phyloP scores from a whole-genome alignment of 2,888 invertebrate genomes.

The Meandrusa payeni region DNA sequence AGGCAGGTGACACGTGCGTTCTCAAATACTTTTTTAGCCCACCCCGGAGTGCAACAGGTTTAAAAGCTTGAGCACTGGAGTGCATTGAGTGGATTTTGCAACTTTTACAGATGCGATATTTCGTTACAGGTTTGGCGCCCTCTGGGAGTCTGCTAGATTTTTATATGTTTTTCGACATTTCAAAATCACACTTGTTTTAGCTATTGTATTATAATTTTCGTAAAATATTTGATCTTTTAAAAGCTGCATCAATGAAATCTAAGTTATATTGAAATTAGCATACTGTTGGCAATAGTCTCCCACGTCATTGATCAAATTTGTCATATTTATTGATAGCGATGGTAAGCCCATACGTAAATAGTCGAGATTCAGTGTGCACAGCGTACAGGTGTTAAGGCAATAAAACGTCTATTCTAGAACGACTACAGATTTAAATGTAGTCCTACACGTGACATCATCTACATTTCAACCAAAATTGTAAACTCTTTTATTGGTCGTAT shows the following conservation, averaged over 20 bases:
- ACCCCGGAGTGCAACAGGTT: conserved; percentile 53
- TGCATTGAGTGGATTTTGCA: conserved; percentile 34
- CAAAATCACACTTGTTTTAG: too few species aligned
- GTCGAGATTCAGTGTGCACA: too few species aligned
- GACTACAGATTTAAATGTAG: conserved; percentile 5
- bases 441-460: conserved; percentile 13
- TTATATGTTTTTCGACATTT: too few species aligned
- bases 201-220: too few species aligned
- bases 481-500: too few species aligned
- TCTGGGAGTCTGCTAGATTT: conserved; percentile 5
- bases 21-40: conserved; percentile 49
- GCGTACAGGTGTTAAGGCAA: conserved; percentile 16
- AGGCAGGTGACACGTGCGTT: conserved; percentile 70
- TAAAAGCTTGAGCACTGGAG: conserved; percentile 42
- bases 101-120: conserved; percentile 37
- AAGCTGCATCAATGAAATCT: too few species aligned
- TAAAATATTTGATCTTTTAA: too few species aligned
- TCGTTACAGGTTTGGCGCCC: not conserved
- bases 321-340: too few species aligned
- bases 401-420: conserved; percentile 15
- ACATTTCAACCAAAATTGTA: conserved; percentile 3
- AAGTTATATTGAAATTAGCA: too few species aligned
- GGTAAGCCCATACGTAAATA: too few species aligned
- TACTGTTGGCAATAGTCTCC: too few species aligned
- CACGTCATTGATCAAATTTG: too few species aligned